Evolutionary conservation across 64 coral and sea anemone genomes (phyloP).

Genomic region (Astreopora myriophthalma): DNA sequence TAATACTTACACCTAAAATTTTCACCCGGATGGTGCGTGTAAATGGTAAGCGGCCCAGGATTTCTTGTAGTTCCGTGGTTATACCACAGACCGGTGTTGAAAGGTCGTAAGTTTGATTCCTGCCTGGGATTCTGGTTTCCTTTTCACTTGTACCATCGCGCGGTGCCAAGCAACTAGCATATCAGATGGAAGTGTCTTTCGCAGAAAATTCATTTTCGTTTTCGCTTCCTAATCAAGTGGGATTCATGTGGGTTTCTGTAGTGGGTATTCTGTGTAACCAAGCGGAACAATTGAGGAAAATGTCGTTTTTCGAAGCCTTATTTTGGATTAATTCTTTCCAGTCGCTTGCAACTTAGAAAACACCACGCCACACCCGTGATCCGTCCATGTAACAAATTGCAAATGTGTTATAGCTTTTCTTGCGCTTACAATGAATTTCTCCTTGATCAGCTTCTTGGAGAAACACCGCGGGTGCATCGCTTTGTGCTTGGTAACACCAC

Average conservation of each 20-base stretch:
- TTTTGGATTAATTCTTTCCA: neutral
- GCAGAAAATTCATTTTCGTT: no score
- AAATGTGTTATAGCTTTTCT: neutral
- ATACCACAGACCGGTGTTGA: no score
- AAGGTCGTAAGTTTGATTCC: no score
- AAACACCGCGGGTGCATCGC: slow-evolving; percentile 57
- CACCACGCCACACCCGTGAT: neutral
- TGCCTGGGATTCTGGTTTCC: no score
- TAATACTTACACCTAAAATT: no score
- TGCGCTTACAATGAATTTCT: neutral
- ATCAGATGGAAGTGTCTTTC: no score
- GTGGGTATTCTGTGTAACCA: neutral
- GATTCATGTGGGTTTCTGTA: neutral
- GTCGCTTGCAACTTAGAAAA: neutral
- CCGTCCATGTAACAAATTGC: neutral
- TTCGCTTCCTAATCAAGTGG: no score
- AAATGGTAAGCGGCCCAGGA: no score
- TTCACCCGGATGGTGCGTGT: no score
- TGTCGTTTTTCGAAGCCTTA: neutral
- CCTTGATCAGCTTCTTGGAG: slow-evolving; percentile 44
- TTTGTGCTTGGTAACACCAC: slow-evolving; percentile 85
- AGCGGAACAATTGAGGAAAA: neutral
- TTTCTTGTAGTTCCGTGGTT: no score
- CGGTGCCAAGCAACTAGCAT: no score
- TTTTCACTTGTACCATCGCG: no score